A percentile compares a stretch with the other conserved stretches of the same genome.
Conservation (phyloP, 2,113 vertebrate species). For the Globicephala melas region DNA sequence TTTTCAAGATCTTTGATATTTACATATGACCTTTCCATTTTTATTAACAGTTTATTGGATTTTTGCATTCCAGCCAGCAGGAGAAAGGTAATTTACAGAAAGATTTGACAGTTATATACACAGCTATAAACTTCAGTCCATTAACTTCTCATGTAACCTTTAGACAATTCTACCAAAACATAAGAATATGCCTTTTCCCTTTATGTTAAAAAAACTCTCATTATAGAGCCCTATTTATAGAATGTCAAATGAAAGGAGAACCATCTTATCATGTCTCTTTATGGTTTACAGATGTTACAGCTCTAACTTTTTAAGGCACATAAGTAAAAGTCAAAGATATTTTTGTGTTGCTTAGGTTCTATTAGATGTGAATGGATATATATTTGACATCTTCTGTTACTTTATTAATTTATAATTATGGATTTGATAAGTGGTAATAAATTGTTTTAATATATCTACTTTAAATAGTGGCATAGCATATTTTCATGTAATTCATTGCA, state of each 20-base stretch:
- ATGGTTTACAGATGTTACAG: neutral
- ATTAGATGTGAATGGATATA: neutral
- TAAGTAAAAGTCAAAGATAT: constrained; percentile 35
- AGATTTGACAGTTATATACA: constrained; percentile 85
- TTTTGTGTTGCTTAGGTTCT: neutral
- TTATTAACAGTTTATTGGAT: constrained; percentile 88
- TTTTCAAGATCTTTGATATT: constrained; percentile 83
- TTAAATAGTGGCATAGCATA: neutral
- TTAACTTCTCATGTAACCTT: constrained; percentile 83
- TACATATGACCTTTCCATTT: constrained; percentile 87
- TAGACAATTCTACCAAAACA: constrained; percentile 78
- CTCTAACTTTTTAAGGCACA: constrained; percentile 35
- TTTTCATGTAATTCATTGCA: neutral
- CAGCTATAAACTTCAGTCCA: constrained; percentile 83
- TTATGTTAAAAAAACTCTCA: constrained; percentile 69
- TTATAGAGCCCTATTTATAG: constrained; percentile 45
- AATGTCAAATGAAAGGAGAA: constrained; percentile 68
- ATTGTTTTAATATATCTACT: neutral
- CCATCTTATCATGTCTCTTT: constrained; percentile 54
- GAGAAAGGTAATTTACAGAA: constrained; percentile 85
- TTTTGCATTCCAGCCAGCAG: constrained; percentile 82
- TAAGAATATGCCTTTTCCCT: constrained; percentile 73
- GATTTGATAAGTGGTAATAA: neutral
- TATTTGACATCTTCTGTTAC: neutral
- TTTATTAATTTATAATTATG: neutral